phyloP scores from a whole-genome alignment of 2,888 invertebrate species.

The Phorcus lineatus region DNA sequence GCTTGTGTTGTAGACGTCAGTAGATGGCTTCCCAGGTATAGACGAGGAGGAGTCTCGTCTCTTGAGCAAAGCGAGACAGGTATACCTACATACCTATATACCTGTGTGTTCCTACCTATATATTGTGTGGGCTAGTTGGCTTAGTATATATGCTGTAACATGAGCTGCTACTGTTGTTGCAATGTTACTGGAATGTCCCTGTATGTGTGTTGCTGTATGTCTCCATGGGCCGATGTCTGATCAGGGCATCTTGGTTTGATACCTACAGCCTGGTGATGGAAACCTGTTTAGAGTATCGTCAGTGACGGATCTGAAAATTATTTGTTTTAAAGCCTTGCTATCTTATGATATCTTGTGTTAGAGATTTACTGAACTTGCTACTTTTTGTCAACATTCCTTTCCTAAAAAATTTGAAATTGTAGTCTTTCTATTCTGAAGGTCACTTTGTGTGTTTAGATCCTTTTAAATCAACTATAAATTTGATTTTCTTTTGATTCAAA shows the following conservation, averaged over 20 bases:
- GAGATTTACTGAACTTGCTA: no score
- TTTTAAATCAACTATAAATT: no score
- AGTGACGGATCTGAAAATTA: not conserved
- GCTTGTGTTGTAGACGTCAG: slow-evolving; percentile 5
- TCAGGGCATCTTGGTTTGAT: not conserved
- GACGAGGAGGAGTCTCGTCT: slow-evolving; percentile 10
- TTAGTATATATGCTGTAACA: not conserved
- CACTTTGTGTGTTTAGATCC: no score
- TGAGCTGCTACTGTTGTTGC: not conserved
- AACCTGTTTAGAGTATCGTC: not conserved
- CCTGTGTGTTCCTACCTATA: not conserved
- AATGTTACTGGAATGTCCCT: not conserved
- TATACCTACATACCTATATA: not conserved
- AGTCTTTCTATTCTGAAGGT: no score
- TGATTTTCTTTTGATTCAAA: no score
- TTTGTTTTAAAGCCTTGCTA: no score
- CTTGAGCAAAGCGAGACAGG: not conserved
- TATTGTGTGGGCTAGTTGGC: not conserved
- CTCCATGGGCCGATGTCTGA: not conserved
- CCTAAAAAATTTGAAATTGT: no score
- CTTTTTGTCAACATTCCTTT: no score
- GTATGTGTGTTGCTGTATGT: not conserved
- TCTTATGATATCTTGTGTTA: no score
- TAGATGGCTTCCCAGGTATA: not conserved
- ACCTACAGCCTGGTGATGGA: not conserved